Evolutionary conservation across 2,888 invertebrate genomes (phyloP), one percentile per base, ranked within the genome.

Genomic region (Acrocera orbiculus): DNA sequence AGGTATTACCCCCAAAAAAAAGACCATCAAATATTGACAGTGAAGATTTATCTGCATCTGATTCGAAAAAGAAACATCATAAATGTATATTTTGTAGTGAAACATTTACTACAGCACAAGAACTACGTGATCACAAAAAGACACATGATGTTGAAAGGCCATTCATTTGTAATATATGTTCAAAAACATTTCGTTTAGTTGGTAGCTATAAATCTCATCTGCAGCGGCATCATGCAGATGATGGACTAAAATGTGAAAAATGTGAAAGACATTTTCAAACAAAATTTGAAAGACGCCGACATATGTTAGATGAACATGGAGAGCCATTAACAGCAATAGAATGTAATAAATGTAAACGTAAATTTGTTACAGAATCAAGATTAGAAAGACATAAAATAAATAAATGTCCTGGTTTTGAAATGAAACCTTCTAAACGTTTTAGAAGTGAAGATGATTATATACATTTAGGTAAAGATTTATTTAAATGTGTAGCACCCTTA

Each of bases 71-170:
- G 22, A n/a, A 28, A 50, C 20, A 50, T 54, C 30, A 30, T 17
- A 54, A 54, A 13, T 62, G 62, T 38, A 49, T 54, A n/a, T 58
- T 62, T 38, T 69, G 69, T 44, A 51, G 61, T 32, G 58, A 65
- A 40, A 49, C 58, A 23, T 66, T 67, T 43, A 52, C 61, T 2
- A 63, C 64, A 34, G 59, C 63, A 27, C 61, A 63, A 30, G 63
- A 61, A 27, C 51, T 69, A 16, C 60, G 63, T 27, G 53, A 64
- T 40, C 69, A 69, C 41, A 54, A 61, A 32, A 63, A 64, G 35
- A 56, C 54, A 8, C 67, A 68, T 40, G 50, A 47, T 5, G 56
- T 49, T 7, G 49, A 54, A 22, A 53, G 52, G 23, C 52, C 60
- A 31, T 51, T 56, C 39, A 48, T 47, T 5, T 64, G 64, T 35